These are phyloP conservation scores for Antheraea mylitta DNA, from an alignment of 1,140 invertebrate genomes.

Conservation along the genomic window DNA sequence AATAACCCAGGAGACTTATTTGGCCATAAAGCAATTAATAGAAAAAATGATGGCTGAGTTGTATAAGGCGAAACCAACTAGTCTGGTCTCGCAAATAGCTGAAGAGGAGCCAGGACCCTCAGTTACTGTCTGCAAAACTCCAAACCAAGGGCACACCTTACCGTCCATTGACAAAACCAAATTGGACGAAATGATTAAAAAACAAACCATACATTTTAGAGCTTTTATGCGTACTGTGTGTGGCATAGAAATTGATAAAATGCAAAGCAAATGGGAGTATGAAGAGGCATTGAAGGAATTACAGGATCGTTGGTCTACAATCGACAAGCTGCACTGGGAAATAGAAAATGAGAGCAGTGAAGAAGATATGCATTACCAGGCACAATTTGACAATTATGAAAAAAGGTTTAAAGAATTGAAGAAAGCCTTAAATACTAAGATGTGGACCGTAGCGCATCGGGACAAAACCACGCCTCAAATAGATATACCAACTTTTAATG, in stretches of 20 bases:
- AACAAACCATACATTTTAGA: slow-evolving; percentile 14
- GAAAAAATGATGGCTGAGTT: too few relatives aligned
- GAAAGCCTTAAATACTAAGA: slow-evolving; percentile 8
- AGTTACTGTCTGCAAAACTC: not conserved
- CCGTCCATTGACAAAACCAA: not conserved
- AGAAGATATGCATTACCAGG: slow-evolving; percentile 6
- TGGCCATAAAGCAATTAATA: too few relatives aligned
- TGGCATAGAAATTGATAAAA: slow-evolving; percentile 11
- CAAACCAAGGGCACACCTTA: not conserved
- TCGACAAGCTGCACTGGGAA: slow-evolving; percentile 17
- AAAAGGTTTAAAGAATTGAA: slow-evolving; percentile 8
- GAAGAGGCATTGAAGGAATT: slow-evolving; percentile 12
- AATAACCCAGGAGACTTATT: too few relatives aligned
- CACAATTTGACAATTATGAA: slow-evolving; percentile 11
- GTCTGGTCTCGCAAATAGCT: not conserved
- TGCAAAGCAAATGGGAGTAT: slow-evolving; percentile 17
- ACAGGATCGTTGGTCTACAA: not conserved
- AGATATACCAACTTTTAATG: slow-evolving; percentile 9
- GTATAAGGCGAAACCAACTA: too few relatives aligned
- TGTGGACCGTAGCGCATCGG: slow-evolving; percentile 13
- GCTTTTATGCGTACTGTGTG: slow-evolving; percentile 7
- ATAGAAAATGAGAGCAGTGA: slow-evolving; percentile 12
- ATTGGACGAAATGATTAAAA: slow-evolving; percentile 9
- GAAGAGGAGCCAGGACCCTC: not conserved
- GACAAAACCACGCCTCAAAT: slow-evolving; percentile 15